Percentiles rank a stretch among this genome's conserved stretches.
These are phyloP conservation scores for Colletes gigas DNA, from an alignment of 1,140 invertebrate genomes.

Conservation along the genomic window DNA sequence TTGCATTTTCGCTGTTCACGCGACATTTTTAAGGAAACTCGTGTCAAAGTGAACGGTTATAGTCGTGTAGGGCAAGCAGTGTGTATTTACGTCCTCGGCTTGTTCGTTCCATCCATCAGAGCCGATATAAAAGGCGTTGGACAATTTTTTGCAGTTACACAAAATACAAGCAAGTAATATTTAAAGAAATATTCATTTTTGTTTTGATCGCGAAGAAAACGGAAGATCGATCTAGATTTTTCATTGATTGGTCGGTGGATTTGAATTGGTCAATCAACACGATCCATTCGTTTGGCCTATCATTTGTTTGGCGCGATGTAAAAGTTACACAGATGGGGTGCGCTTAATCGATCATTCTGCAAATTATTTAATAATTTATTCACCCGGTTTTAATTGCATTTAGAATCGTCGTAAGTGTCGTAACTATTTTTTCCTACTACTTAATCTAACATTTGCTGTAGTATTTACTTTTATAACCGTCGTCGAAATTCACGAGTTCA, in stretches of 20 bases:
- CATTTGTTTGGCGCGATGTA: neutral
- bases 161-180: slow-evolving; percentile 18
- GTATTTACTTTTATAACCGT: too few species aligned
- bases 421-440: neutral
- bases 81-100: slow-evolving; percentile 48
- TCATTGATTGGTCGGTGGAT: slow-evolving; percentile 6
- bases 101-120: slow-evolving; percentile 31
- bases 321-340: slow-evolving; percentile 14
- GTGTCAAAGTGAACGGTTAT: neutral
- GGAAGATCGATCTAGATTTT: neutral
- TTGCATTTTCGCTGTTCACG: neutral
- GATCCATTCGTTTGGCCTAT: neutral
- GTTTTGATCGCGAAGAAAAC: too few species aligned
- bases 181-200: neutral
- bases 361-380: neutral
- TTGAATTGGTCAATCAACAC: neutral
- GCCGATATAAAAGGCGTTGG: slow-evolving; percentile 3
- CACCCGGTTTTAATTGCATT: neutral
- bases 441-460: too few species aligned
- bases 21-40: neutral
- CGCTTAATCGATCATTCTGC: neutral
- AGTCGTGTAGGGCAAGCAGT: slow-evolving; percentile 4
- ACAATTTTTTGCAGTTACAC: neutral
- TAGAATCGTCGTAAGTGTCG: too few species aligned
- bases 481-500: too few species aligned